These are phyloP conservation scores for Furcula furcula DNA, from an alignment of 2,888 invertebrate genomes.

Conservation along the genomic window DNA sequence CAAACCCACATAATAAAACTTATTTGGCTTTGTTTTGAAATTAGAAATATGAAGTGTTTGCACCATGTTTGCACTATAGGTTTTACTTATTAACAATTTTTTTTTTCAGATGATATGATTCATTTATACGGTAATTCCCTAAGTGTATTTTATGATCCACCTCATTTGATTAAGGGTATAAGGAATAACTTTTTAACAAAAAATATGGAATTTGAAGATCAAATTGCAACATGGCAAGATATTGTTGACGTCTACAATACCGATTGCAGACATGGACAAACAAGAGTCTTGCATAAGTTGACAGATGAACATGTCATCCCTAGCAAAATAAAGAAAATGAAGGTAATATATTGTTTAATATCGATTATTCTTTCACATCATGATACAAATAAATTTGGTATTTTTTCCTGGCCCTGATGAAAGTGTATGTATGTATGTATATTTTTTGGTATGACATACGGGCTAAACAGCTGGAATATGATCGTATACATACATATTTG, in stretches of 20 bases:
- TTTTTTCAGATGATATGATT: neutral
- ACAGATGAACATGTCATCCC: conserved; percentile 12
- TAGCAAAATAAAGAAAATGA: conserved; percentile 8
- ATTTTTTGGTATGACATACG: neutral
- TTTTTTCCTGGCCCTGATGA: neutral
- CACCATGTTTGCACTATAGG: too few relatives aligned
- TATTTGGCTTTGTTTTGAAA: neutral
- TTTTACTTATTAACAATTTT: too few relatives aligned
- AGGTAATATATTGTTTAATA: neutral
- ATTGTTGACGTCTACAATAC: conserved; percentile 3
- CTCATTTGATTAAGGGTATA: neutral
- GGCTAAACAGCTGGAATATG: neutral
- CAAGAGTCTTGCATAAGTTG: conserved; percentile 5
- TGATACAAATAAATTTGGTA: neutral
- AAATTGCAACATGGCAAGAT: conserved; percentile 1
- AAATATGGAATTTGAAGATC: neutral
- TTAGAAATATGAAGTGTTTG: neutral
- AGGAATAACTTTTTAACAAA: too few relatives aligned
- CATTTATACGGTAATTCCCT: neutral
- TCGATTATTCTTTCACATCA: neutral
- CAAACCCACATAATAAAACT: too few relatives aligned
- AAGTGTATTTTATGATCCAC: conserved; percentile 1
- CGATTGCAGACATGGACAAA: conserved; percentile 1
- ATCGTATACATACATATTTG: too few relatives aligned
- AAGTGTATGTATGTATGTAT: neutral